These are phyloP conservation scores for Pocillopora verrucosa DNA, from an alignment of 64 coral and sea anemone genomes.

Conservation along the genomic window DNA sequence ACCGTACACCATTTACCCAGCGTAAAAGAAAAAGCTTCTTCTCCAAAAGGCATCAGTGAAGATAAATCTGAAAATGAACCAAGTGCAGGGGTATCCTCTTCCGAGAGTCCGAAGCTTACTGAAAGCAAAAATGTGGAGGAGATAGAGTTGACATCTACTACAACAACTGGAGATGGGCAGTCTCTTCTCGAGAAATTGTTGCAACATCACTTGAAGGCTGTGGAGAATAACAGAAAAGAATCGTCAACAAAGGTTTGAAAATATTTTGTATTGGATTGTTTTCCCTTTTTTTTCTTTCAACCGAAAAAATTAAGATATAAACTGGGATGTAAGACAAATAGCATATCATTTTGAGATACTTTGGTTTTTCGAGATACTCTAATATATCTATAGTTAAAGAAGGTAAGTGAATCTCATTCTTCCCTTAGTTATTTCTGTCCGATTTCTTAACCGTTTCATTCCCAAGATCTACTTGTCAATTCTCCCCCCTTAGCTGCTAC, in stretches of 20 bases:
- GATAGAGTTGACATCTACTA: constrained; percentile 1
- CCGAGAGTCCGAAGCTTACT: background rate
- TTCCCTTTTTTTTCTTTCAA: too few relatives aligned
- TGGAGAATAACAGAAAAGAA: background rate
- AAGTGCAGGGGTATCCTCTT: background rate
- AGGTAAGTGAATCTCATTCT: too few relatives aligned
- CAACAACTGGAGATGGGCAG: background rate
- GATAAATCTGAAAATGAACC: background rate
- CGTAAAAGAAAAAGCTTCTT: background rate
- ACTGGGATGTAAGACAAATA: too few relatives aligned
- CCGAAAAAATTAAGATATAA: too few relatives aligned
- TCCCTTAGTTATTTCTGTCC: too few relatives aligned
- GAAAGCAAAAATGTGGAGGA: background rate
- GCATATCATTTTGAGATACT: too few relatives aligned
- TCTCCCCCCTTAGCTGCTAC: too few relatives aligned
- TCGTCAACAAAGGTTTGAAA: background rate
- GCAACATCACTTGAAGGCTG: background rate
- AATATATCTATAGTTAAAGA: too few relatives aligned
- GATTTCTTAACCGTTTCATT: background rate
- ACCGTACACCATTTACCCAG: constrained; percentile 18
- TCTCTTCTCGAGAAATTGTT: constrained; percentile 1
- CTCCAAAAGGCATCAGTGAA: background rate
- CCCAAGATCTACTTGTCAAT: background rate
- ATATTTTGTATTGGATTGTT: too few relatives aligned
- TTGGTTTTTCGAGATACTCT: too few relatives aligned